A percentile compares a stretch with the other conserved stretches of the same genome.
These are phyloP conservation scores for Pimephales promelas DNA, from an alignment of 2,113 vertebrate genomes.

Conservation along the genomic window DNA sequence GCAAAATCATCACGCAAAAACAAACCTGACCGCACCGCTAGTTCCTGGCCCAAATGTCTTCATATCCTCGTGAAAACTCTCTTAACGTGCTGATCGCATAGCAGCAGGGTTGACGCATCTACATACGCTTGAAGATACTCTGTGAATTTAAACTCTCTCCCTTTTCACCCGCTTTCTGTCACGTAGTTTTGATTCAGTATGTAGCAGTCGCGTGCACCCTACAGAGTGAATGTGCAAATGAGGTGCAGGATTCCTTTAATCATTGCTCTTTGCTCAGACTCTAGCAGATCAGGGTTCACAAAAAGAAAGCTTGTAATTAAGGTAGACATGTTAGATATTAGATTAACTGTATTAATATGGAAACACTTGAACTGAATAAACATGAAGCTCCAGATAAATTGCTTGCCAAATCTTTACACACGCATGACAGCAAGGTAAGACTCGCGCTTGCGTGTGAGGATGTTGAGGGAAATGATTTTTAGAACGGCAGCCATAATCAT, in stretches of 20 bases:
- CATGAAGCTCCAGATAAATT: constrained; percentile 66
- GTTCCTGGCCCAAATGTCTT: background rate
- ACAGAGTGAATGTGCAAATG: constrained; percentile 42
- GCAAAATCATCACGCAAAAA: constrained; percentile 41
- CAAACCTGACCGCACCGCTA: constrained; percentile 46
- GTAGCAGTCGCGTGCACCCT: constrained; percentile 32
- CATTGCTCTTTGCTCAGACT: constrained; percentile 54
- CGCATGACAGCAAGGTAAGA: constrained; percentile 16
- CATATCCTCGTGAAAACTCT: background rate
- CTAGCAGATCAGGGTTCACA: constrained; percentile 44
- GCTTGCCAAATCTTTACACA: constrained; percentile 22
- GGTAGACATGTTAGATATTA: constrained; percentile 69
- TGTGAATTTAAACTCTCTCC: constrained; percentile 7
- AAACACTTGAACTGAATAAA: constrained; percentile 74
- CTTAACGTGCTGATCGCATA: background rate
- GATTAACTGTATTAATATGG: constrained; percentile 75
- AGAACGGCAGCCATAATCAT: background rate
- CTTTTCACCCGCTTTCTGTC: constrained; percentile 24
- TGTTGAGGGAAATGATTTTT: constrained; percentile 22
- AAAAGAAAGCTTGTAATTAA: constrained; percentile 70
- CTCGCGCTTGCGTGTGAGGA: background rate
- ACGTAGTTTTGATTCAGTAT: constrained; percentile 26
- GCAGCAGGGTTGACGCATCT: background rate
- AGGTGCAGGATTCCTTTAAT: constrained; percentile 52
- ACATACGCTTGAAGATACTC: constrained; percentile 16